These are phyloP conservation scores for Drosophila prosaltans DNA, from an alignment of 1,140 invertebrate species.

Conservation along the genomic window DNA sequence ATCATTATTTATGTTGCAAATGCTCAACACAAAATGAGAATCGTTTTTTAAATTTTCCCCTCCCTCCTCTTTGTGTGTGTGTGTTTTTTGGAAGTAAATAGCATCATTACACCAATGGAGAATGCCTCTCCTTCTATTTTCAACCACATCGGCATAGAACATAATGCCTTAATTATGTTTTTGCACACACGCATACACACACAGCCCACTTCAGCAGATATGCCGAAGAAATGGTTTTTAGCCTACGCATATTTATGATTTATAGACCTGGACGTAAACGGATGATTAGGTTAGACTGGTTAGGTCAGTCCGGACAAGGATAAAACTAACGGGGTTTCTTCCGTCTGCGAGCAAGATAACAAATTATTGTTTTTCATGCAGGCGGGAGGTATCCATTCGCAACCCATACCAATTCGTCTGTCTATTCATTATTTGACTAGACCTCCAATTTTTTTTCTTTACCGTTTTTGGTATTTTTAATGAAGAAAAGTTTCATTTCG, in stretches of 20 bases:
- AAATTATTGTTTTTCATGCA: conserved; percentile 70
- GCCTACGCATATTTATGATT: conserved; percentile 58
- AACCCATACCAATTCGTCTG: conserved; percentile 1
- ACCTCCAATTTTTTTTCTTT: not conserved
- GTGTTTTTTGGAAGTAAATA: conserved; percentile 27
- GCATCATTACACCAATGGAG: not conserved
- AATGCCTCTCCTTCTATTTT: not conserved
- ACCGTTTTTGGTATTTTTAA: not conserved
- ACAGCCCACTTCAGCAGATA: not conserved
- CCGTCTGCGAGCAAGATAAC: conserved; percentile 49
- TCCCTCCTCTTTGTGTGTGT: conserved; percentile 12
- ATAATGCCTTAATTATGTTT: conserved; percentile 70
- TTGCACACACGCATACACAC: conserved; percentile 26
- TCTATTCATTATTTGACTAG: conserved; percentile 11
- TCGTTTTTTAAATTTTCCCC: conserved; percentile 30
- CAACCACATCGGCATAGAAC: conserved; percentile 24
- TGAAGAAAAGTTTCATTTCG: conserved; percentile 38
- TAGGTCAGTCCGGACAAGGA: conserved; percentile 7
- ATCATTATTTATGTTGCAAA: conserved; percentile 66
- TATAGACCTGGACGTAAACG: conserved; percentile 53
- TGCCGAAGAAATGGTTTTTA: conserved; percentile 9
- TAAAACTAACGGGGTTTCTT: conserved; percentile 14
- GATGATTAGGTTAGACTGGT: conserved; percentile 7
- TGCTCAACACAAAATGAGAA: conserved; percentile 5
- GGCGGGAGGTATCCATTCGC: not conserved